phyloP scores from a whole-genome alignment of 2,888 invertebrate species.

The Drosophila algonquin region DNA sequence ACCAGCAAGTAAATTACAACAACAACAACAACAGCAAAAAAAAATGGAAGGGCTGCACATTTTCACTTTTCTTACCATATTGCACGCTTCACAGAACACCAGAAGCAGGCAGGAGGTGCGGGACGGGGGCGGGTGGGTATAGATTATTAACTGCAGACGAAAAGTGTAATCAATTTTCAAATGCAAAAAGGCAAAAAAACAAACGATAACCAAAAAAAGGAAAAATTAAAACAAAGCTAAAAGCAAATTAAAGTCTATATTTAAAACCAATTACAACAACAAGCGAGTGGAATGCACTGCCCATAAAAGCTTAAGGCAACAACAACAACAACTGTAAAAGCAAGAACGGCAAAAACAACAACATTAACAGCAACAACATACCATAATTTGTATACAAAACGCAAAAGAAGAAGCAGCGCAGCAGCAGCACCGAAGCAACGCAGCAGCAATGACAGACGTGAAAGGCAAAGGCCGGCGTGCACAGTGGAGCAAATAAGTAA shows the following conservation, averaged over 20 bases:
- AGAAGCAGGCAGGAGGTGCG: background rate
- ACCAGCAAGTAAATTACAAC: background rate
- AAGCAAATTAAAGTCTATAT: slow-evolving; percentile 72
- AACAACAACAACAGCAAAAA: no score
- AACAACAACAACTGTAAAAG: slow-evolving; percentile 58
- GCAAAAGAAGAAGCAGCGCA: slow-evolving; percentile 31
- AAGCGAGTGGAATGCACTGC: slow-evolving; percentile 47
- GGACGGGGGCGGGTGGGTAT: background rate
- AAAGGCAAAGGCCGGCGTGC: slow-evolving; percentile 19
- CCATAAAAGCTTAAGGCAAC: slow-evolving; percentile 73
- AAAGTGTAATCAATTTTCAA: slow-evolving; percentile 63
- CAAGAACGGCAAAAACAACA: slow-evolving; percentile 61
- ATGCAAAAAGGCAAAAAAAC: slow-evolving; percentile 30
- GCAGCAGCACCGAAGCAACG: slow-evolving; percentile 19
- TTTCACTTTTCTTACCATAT: slow-evolving; percentile 61
- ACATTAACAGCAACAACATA: slow-evolving; percentile 58
- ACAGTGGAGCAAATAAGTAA: slow-evolving; percentile 18
- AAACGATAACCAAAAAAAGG: slow-evolving; percentile 1
- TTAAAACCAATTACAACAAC: slow-evolving; percentile 44
- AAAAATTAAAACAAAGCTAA: slow-evolving; percentile 4
- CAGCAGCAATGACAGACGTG: slow-evolving; percentile 63
- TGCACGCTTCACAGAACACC: slow-evolving; percentile 38
- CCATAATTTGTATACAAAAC: slow-evolving; percentile 76
- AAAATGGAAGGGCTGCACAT: slow-evolving; percentile 20
- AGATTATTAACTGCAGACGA: slow-evolving; percentile 58